These are phyloP conservation scores for Sinella curviseta DNA, from an alignment of 1,140 invertebrate species.

Conservation along the genomic window DNA sequence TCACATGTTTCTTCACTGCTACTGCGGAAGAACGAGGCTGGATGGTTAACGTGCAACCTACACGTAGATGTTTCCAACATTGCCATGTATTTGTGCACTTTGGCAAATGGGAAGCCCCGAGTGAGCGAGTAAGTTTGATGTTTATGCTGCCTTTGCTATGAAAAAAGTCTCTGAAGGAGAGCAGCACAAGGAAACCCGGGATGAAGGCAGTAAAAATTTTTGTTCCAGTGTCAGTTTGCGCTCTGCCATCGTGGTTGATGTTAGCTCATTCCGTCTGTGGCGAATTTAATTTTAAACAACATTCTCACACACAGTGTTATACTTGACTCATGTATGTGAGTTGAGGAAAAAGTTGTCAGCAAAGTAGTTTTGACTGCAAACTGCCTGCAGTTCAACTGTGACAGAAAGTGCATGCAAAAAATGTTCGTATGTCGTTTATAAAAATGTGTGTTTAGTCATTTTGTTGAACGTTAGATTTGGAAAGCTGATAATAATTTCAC, in stretches of 20 bases:
- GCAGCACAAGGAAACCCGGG: neutral
- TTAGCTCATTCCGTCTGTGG: neutral
- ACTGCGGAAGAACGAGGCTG: neutral
- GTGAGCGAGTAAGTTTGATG: neutral
- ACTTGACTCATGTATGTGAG: neutral
- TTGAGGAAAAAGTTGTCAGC: no score
- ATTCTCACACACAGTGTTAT: neutral
- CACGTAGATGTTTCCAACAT: neutral
- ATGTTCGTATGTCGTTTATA: no score
- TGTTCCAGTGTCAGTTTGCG: slow-evolving; percentile 5
- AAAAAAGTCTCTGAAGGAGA: neutral
- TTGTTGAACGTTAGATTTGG: no score
- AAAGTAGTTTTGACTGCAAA: no score
- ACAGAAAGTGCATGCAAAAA: no score
- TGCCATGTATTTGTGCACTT: neutral
- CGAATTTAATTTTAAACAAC: neutral
- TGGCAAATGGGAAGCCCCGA: slow-evolving; percentile 12
- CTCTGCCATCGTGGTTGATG: neutral
- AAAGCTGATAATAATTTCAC: no score
- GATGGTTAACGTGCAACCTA: neutral
- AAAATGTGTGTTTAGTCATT: no score
- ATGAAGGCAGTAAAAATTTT: slow-evolving; percentile 9
- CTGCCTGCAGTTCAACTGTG: no score
- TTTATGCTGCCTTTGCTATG: neutral
- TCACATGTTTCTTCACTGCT: neutral